Evolutionary conservation across 2,797 vertebrate genomes (phyloP).

Genomic region (Eidolon dupreanum): DNA sequence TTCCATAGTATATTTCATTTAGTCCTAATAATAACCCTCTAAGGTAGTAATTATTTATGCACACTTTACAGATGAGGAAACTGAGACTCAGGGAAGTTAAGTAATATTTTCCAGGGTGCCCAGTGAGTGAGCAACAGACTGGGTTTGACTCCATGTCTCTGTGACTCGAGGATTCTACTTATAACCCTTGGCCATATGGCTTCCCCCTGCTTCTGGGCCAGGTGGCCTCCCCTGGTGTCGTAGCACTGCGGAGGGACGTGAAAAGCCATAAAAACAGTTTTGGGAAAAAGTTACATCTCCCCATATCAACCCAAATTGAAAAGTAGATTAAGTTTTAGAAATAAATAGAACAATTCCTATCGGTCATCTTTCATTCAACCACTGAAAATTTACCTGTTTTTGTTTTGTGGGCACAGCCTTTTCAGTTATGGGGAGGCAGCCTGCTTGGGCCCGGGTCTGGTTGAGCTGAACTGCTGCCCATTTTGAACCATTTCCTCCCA

Average conservation of each 20-base stretch:
- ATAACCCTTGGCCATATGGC: not conserved
- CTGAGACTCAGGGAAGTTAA: not conserved
- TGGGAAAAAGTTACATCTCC: not conserved
- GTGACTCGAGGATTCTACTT: not conserved
- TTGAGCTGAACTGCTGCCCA: not conserved
- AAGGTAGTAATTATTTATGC: not conserved
- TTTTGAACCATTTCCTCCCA: not conserved
- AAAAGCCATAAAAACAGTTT: not conserved
- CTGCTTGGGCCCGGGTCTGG: not conserved
- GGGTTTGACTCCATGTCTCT: not conserved
- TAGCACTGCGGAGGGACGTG: not conserved
- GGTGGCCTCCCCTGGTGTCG: not conserved
- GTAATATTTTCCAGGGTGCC: not conserved
- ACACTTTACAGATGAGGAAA: not conserved
- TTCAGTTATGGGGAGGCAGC: not conserved
- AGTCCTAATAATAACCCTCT: not conserved
- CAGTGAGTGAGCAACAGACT: not conserved
- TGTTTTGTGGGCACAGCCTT: not conserved
- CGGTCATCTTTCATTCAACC: not conserved
- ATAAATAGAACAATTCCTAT: not conserved
- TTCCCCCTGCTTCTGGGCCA: not conserved
- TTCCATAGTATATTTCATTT: not conserved
- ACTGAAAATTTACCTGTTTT: not conserved
- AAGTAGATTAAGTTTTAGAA: slow-evolving; percentile 7
- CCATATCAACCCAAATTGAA: not conserved